These are phyloP conservation scores for Syngnathoides biaculeatus DNA, from an alignment of 2,113 vertebrate genomes.

Conservation along the genomic window DNA sequence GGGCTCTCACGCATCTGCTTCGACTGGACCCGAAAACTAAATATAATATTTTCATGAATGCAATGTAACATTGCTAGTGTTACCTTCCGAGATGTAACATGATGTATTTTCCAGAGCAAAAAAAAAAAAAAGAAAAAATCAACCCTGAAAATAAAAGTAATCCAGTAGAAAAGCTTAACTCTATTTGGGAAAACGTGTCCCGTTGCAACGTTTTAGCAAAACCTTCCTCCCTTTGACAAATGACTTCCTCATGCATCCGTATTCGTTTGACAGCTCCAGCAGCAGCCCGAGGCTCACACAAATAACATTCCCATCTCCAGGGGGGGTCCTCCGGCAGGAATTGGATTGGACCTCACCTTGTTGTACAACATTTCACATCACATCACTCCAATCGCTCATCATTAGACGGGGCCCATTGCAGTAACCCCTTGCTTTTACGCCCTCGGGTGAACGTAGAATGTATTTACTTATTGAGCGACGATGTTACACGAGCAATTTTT, in stretches of 20 bases:
- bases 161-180: neutral
- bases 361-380: conserved; percentile 44
- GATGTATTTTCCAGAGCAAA: neutral
- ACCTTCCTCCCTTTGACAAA: conserved; percentile 20
- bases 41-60: conserved; percentile 11
- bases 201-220: conserved; percentile 2
- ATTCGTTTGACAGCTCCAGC: conserved; percentile 33
- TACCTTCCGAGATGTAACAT: conserved; percentile 16
- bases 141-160: neutral
- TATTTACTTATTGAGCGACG: no score
- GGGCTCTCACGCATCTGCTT: conserved; percentile 10
- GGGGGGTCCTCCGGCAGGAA: conserved; percentile 31
- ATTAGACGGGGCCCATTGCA: conserved; percentile 1
- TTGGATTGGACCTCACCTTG: conserved; percentile 44
- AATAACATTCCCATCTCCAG: conserved; percentile 56
- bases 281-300: conserved; percentile 41
- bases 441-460: no score
- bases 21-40: neutral
- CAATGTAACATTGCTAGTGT: conserved; percentile 5
- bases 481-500: no score
- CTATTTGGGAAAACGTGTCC: neutral
- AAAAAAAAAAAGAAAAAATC: no score
- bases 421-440: neutral
- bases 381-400: conserved; percentile 36
- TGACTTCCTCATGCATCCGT: conserved; percentile 22